Percentiles rank a stretch among this genome's conserved stretches.
These are phyloP conservation scores for Hypsopygia costalis DNA, from an alignment of 2,888 invertebrate genomes.

Conservation along the genomic window DNA sequence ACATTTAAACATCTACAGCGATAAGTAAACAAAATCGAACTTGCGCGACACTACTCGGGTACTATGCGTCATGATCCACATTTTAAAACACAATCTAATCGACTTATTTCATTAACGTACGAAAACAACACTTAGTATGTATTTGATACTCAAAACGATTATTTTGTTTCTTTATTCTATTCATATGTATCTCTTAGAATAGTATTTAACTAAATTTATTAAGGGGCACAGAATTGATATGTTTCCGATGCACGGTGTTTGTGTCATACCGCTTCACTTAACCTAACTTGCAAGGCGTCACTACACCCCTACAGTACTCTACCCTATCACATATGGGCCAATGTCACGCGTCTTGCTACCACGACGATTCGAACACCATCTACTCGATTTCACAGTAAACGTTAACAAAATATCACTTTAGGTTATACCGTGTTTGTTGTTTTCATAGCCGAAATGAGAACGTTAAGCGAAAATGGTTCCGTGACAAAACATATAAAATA, in stretches of 20 bases:
- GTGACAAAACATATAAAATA: conserved; percentile 35
- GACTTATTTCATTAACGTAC: conserved; percentile 53
- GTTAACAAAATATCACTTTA: conserved; percentile 56
- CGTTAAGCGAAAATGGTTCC: conserved; percentile 35
- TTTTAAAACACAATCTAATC: conserved; percentile 52
- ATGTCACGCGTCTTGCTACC: conserved; percentile 65
- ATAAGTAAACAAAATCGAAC: conserved; percentile 47
- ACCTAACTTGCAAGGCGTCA: conserved; percentile 78
- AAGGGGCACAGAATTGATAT: conserved; percentile 91
- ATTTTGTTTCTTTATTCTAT: conserved; percentile 73
- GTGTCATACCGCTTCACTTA: conserved; percentile 81
- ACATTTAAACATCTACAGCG: conserved; percentile 50
- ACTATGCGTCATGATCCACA: conserved; percentile 49
- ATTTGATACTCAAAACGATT: conserved; percentile 75
- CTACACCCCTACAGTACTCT: conserved; percentile 74
- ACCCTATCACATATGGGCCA: conserved; percentile 76
- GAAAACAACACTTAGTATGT: conserved; percentile 75
- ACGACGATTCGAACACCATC: conserved; percentile 51
- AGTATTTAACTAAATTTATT: conserved; percentile 80
- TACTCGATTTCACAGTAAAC: conserved; percentile 67
- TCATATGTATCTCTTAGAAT: conserved; percentile 78
- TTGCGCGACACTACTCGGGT: conserved; percentile 69
- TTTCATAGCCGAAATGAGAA: conserved; percentile 30
- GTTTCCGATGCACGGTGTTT: conserved; percentile 87
- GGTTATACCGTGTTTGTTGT: conserved; percentile 27